Evolutionary conservation across 2,888 invertebrate genomes (phyloP).

Genomic region (Phoronis australis): DNA sequence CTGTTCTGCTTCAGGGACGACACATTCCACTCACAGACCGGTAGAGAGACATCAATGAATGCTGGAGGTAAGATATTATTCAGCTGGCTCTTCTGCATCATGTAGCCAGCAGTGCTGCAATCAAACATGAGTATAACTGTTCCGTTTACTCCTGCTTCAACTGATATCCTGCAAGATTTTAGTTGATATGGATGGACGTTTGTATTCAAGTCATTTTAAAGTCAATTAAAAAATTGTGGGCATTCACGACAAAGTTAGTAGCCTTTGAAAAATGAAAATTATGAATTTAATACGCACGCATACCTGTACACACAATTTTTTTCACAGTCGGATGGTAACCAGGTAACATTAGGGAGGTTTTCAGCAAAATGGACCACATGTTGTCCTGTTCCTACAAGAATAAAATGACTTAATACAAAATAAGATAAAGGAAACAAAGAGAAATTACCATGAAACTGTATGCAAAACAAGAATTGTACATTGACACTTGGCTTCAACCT

Average conservation of each 20-base stretch:
- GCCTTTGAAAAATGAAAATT: too few species aligned
- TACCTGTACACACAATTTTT: conserved; percentile 60
- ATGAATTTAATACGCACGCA: too few species aligned
- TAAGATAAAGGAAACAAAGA: background rate
- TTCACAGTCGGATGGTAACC: conserved; percentile 77
- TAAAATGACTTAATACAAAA: conserved; percentile 1
- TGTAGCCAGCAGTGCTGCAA: conserved; percentile 21
- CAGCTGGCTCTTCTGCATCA: conserved; percentile 16
- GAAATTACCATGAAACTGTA: too few species aligned
- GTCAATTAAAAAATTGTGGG: too few species aligned
- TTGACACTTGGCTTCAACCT: too few species aligned
- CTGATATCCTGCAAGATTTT: too few species aligned
- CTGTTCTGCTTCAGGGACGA: conserved; percentile 29
- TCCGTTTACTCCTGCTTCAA: too few species aligned
- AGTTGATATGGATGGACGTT: too few species aligned
- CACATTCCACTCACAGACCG: conserved; percentile 42
- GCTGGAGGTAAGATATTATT: conserved; percentile 64
- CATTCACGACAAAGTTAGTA: too few species aligned
- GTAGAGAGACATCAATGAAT: conserved; percentile 18
- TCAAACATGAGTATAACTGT: too few species aligned
- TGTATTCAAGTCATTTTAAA: too few species aligned
- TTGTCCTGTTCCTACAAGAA: conserved; percentile 69
- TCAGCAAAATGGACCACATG: conserved; percentile 74
- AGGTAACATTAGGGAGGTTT: conserved; percentile 67
- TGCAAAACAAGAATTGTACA: too few species aligned